Evolutionary conservation across 2,797 vertebrate species (phyloP), one percentile per base, ranked within the genome.

Genomic region (Setipinna tenuifilis): DNA sequence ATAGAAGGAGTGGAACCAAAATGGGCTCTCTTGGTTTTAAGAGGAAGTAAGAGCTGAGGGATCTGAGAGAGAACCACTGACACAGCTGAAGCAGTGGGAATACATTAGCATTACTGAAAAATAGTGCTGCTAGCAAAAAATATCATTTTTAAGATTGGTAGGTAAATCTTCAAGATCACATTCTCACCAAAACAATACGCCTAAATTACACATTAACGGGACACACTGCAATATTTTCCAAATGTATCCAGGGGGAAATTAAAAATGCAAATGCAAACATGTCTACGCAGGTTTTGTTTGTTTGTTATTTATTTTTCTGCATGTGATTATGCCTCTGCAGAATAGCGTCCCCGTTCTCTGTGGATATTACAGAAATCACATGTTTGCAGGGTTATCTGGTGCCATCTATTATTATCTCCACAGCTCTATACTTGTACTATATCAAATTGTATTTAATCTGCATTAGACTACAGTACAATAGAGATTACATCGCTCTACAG

Each of bases 391-490:
- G 31, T 78, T 78, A 44, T 78, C 71, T 17, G 28, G 14, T 17
- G 28, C 28, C 41, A 78, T 35, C 71, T 78, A 21, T 41, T 44
- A 35, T 44, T 78, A 41, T 78, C 71, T 6, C 35, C 16, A 44
- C 9, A 25, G 71, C 31, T 2, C 31, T 35, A 31, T 31, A 31
- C 28, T 71, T 71, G 28, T 31, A 35, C 25, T 78, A 78, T 44
- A 41, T 78, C 71, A 44, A 78, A 78, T 19, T 41, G 31, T 21
- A 78, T 78, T 78, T 78, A 78, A 78, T 78, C 71, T 78, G 71
- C 10, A 78, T 78, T 78, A 78, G 71, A 78, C 35, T 44, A 78
- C 41, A 54, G 2, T 54, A 54, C 50, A 35, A 44, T 78, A 19
- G 31, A 41, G 71, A 31, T 19, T 14, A 82, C 48, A 28, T 6